Evolutionary conservation across 2,113 vertebrate genomes (phyloP), one percentile per base, ranked within the genome.

Genomic region (Ammodramus savannarum): DNA sequence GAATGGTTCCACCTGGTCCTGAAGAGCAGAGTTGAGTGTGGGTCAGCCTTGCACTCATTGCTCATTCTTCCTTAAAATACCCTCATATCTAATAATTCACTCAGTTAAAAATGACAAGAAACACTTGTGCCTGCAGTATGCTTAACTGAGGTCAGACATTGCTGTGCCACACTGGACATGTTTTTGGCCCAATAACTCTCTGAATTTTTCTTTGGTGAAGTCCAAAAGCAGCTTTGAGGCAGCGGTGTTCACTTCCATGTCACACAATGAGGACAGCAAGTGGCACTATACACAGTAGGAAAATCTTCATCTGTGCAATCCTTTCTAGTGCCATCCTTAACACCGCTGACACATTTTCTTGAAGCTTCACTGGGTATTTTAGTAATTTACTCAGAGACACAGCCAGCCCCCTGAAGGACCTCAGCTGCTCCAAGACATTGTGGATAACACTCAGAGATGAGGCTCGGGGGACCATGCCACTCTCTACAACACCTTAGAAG

Each of bases 11-110:
- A 80, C 58, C 62, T 48, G 67, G n/a, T 39, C 1, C 0, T 9
- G 57, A 58, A 19, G 22, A 65, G 58, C 69, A 51, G 48, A 25
- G 23, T 3, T 18, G 39, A 23, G 34, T 0, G 1, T 1, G 6
- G n/a, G 19, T 41, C 58, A 44, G 43, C 26, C 36, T 65, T 63
- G 36, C 12, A 27, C 0, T 0, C 1, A 0, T 2, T 31, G 46
- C 31, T 79, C 8, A 4, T 72, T 88, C 27, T 34, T 71, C n/a
- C 63, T 83, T 79, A 46, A 46, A 32, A 52, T n/a, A 25, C 5
- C 26, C 4, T 67, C 1, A 0, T 15, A 78, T 58, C 61, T n/a
- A 46, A 18, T 26, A 21, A 74, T 34, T 46, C 46, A 25, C 7
- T 13, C 20, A 2, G 20, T 52, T 61, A 61, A 57, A 82, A 74